Evolutionary conservation across 2,113 vertebrate species (phyloP).

Genomic region (Mirounga angustirostris): DNA sequence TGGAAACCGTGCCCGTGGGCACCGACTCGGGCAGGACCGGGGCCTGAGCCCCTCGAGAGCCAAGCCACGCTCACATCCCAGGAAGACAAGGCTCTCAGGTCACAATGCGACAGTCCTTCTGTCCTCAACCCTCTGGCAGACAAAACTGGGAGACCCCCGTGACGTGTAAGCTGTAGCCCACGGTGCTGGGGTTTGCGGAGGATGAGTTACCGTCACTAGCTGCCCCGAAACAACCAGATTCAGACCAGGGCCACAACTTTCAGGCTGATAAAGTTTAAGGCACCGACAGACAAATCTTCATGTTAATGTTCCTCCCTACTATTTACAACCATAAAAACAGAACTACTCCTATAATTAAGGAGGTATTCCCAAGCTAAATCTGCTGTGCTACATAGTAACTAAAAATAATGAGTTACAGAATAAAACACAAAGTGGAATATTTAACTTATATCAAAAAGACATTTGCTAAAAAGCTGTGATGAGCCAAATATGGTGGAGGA

Average conservation of each 20-base stretch:
- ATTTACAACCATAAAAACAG: neutral
- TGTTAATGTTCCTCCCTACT: neutral
- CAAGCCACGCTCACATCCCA: neutral
- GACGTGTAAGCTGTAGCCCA: neutral
- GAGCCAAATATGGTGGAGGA: neutral
- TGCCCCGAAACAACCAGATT: neutral
- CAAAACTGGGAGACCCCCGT: neutral
- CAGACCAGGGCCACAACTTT: neutral
- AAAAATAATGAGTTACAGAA: neutral
- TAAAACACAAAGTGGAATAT: neutral
- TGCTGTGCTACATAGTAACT: fast-evolving
- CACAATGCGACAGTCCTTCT: neutral
- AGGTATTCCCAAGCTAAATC: neutral
- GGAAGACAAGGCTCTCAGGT: neutral
- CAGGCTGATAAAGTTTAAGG: neutral
- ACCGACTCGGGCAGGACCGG: neutral
- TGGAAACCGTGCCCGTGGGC: neutral
- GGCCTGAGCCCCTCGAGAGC: neutral
- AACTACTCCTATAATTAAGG: neutral
- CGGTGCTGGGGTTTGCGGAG: too few relatives aligned
- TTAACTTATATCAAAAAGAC: neutral
- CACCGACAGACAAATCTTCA: neutral
- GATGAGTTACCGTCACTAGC: fast-evolving
- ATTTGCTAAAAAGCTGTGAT: neutral
- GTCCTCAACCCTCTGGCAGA: neutral